Evolutionary conservation across 1,140 invertebrate species (phyloP).

Genomic region (Delia radicum): DNA sequence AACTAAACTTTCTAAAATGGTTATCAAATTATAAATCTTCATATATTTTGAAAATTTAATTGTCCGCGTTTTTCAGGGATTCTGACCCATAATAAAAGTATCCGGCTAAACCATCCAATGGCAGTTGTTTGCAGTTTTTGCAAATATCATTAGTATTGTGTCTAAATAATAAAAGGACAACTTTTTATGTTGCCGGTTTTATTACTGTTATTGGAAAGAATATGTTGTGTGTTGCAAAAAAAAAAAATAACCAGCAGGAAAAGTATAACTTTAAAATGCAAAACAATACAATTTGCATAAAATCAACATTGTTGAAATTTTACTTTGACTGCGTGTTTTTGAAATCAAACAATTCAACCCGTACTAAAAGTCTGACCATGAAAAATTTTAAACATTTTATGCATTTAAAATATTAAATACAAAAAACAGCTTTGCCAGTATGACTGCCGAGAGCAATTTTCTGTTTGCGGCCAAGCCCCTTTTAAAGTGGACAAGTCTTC

Average conservation of each 20-base stretch:
- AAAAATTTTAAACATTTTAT: no score
- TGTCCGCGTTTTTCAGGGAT: neutral
- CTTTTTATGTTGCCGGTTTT: neutral
- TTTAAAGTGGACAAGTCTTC: no score
- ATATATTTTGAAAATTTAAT: no score
- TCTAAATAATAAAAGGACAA: neutral
- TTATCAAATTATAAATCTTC: no score
- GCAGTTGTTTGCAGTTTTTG: neutral
- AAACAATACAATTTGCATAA: conserved; percentile 2
- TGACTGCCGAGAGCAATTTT: no score
- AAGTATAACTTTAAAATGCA: neutral
- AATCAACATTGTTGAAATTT: neutral
- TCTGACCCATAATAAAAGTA: neutral
- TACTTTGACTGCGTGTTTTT: neutral
- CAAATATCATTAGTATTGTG: neutral
- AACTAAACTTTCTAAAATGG: no score
- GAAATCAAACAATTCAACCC: no score
- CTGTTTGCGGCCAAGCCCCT: no score
- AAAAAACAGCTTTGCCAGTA: no score
- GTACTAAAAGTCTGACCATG: no score
- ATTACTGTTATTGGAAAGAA: neutral
- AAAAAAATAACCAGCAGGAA: neutral
- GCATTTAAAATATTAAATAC: no score
- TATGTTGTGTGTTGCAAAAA: neutral
- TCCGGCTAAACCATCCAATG: neutral